Percentiles rank a stretch among this genome's conserved stretches.
Evolutionary conservation across 2,888 invertebrate genomes (phyloP).

Genomic region (Cepaea hortensis): DNA sequence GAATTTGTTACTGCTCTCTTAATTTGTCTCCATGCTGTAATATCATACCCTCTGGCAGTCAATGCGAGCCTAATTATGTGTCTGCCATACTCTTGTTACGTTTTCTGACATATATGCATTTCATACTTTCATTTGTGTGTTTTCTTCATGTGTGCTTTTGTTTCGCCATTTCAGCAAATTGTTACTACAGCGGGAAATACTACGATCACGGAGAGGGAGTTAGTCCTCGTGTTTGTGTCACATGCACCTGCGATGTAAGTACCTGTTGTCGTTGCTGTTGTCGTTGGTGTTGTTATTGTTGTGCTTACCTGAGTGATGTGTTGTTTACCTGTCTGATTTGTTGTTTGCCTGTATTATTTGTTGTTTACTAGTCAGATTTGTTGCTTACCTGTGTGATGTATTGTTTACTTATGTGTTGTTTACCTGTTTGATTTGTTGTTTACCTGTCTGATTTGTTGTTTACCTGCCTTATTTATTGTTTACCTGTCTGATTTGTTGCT

Average conservation of each 20-base stretch:
- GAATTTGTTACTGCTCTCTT: too few species aligned
- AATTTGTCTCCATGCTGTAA: too few species aligned
- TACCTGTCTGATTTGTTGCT: background rate
- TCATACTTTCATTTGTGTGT: too few species aligned
- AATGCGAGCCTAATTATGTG: too few species aligned
- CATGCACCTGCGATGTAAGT: slow-evolving; percentile 83
- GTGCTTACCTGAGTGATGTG: background rate
- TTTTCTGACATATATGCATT: too few species aligned
- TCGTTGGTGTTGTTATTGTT: background rate
- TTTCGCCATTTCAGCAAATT: slow-evolving; percentile 81
- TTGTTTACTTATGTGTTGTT: background rate
- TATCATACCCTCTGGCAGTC: too few species aligned
- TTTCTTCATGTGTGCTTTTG: background rate
- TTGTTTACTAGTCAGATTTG: background rate
- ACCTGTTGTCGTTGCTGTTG: background rate
- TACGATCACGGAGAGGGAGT: slow-evolving; percentile 86
- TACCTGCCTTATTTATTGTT: background rate
- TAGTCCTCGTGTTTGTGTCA: slow-evolving; percentile 86
- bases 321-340: background rate
- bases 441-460: too few species aligned
- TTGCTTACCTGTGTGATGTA: background rate
- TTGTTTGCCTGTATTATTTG: too few species aligned
- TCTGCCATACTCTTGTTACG: too few species aligned
- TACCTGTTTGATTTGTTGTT: background rate
- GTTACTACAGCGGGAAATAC: slow-evolving; percentile 75